Conservation (phyloP, 1,140 invertebrate genomes). For the Lerema accius region DNA sequence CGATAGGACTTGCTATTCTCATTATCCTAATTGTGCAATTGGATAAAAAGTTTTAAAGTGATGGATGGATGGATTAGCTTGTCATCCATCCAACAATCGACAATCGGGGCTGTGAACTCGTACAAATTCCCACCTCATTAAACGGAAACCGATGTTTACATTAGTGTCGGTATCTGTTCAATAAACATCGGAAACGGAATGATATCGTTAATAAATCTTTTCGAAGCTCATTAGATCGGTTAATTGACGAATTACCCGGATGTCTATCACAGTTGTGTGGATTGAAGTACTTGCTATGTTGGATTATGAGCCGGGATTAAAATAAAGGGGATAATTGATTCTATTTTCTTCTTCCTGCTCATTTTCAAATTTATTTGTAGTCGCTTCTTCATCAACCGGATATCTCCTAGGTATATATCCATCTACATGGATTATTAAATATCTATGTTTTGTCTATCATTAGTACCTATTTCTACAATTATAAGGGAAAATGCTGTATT, state of each 20-base stretch:
- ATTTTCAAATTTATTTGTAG: too few species aligned
- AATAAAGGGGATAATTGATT: too few species aligned
- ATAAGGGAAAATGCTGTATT: too few species aligned
- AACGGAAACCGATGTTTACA: constrained; percentile 2
- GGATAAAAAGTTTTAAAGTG: too few species aligned
- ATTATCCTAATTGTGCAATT: too few species aligned
- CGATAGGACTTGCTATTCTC: too few species aligned
- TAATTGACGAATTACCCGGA: constrained; percentile 5
- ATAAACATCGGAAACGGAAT: constrained; percentile 5
- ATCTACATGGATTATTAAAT: too few species aligned
- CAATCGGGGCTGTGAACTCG: not conserved
- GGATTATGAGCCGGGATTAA: not conserved
- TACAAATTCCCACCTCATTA: not conserved
- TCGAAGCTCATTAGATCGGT: not conserved
- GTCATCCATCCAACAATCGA: not conserved
- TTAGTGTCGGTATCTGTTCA: not conserved
- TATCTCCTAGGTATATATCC: too few species aligned
- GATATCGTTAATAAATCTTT: not conserved
- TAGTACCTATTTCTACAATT: too few species aligned
- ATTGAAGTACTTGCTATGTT: not conserved
- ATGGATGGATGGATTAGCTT: not conserved
- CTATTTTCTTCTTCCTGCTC: too few species aligned
- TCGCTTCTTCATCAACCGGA: too few species aligned
- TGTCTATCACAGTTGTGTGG: not conserved
- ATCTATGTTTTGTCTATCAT: too few species aligned